Evolutionary conservation across 37 sponge, comb jelly and placozoan genomes (phyloP), one percentile per base, ranked within the genome.

Genomic region (Axinella damicornis): DNA sequence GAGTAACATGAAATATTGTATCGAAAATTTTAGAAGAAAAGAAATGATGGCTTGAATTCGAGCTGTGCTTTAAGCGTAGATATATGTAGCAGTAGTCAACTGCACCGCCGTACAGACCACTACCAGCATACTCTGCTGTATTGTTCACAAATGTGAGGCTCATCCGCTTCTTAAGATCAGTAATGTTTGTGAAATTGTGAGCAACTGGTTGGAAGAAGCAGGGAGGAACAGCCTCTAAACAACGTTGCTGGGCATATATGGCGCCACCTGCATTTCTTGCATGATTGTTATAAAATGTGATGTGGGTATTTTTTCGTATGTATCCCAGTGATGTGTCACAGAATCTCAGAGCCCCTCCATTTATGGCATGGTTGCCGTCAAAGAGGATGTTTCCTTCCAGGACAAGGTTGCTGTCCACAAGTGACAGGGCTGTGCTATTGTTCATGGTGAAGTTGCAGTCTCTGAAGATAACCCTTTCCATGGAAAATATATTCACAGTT

Each of bases 281-380:
- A 20, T 27, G 30, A 32, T 75, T 75, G 18, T 32, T 58, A 25
- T 4, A 2, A 32, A 75, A 75, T 21, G 36, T 16, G 20, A 75
- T 58, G 20, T 27, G 21, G 2, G 76, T 57, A 57, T 75, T 20
- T 2, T 24, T 55, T 4, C 27, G 1, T 18, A 71, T 1, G 73
- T 71, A 71, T 4, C 38, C 53, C 15, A 27, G 22, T 41, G 73
- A 71, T 5, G 53, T 27, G 73, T 71, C 73, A 41, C 73, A 71
- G 37, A 71, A 27, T 46, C 37, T 71, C 19, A 71, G 33, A 27
- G 73, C 73, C 21, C 73, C 73, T 27, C 73, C 73, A 41, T 71
- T 46, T 21, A 38, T 21, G 22, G 28, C 73, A 5, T 20, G 22
- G 53, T 71, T 71, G 2, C 28, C 53, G 1, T 28, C 28, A 25